Conservation (phyloP, 2,113 vertebrate genomes). For the Platichthys stellatus region DNA sequence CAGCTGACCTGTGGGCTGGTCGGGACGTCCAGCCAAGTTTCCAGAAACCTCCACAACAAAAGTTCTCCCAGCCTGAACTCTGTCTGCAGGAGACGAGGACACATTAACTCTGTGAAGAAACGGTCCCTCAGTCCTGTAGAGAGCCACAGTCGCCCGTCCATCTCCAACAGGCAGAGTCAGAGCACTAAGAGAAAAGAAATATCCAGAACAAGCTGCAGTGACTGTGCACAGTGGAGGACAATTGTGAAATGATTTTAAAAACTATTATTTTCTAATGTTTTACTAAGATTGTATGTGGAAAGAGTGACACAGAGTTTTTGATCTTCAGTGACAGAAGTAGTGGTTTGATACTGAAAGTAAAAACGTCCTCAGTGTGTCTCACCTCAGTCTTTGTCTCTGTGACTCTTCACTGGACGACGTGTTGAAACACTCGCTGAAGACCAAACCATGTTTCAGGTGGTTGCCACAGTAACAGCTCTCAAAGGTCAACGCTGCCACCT, state of each 20-base stretch:
- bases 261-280: background rate
- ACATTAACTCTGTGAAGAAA: slow-evolving; percentile 58
- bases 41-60: slow-evolving; percentile 64
- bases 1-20: slow-evolving; percentile 67
- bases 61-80: slow-evolving; percentile 46
- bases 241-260: background rate
- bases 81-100: slow-evolving; percentile 33
- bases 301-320: background rate
- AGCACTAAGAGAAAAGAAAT: slow-evolving; percentile 22
- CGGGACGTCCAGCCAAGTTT: slow-evolving; percentile 53
- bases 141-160: slow-evolving; percentile 26
- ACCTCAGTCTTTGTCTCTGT: slow-evolving; percentile 51
- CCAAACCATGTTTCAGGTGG: slow-evolving; percentile 28
- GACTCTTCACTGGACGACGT: slow-evolving; percentile 10
- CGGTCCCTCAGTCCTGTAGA: slow-evolving; percentile 61
- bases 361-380: slow-evolving; percentile 15
- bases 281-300: background rate
- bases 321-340: background rate
- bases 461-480: slow-evolving; percentile 68
- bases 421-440: slow-evolving; percentile 41
- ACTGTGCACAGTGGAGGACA: background rate
- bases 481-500: slow-evolving; percentile 50
- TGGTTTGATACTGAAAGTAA: background rate
- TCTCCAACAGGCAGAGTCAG: slow-evolving; percentile 44
- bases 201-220: too few relatives aligned